phyloP scores from a whole-genome alignment of 2,888 invertebrate genomes.

The Dolichomitus sp. region DNA sequence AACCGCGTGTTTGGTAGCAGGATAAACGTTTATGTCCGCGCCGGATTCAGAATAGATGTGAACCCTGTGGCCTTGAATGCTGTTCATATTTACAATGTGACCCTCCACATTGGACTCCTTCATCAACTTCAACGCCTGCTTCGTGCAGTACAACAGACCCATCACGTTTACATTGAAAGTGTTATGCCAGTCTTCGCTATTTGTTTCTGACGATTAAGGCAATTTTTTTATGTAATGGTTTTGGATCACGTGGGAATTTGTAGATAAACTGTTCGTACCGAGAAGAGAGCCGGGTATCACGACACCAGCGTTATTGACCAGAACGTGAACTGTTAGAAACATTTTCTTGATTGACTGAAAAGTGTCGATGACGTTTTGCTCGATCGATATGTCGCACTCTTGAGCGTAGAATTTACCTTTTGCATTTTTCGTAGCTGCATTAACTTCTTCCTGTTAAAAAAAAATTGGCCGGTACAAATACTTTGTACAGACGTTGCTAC shows the following conservation, averaged over 20 bases:
- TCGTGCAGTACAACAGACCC: slow-evolving; percentile 77
- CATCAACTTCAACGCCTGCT: slow-evolving; percentile 75
- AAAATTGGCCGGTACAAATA: background rate
- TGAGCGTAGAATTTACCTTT: slow-evolving; percentile 80
- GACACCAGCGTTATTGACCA: slow-evolving; percentile 85
- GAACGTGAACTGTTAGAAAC: slow-evolving; percentile 81
- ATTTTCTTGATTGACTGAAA: slow-evolving; percentile 81
- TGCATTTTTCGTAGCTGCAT: slow-evolving; percentile 55
- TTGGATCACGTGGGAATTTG: too few relatives aligned
- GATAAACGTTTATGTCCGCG: slow-evolving; percentile 87
- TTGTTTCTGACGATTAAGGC: slow-evolving; percentile 63
- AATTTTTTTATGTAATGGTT: background rate
- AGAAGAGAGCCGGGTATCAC: slow-evolving; percentile 68
- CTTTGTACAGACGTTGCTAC: too few relatives aligned
- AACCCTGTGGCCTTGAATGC: slow-evolving; percentile 85
- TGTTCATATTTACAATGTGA: slow-evolving; percentile 76
- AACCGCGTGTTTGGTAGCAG: slow-evolving; percentile 88
- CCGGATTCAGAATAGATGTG: too few relatives aligned
- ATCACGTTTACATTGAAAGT: slow-evolving; percentile 76
- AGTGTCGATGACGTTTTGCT: slow-evolving; percentile 78
- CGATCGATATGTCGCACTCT: slow-evolving; percentile 82
- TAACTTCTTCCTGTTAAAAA: slow-evolving; percentile 60
- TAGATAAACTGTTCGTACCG: slow-evolving; percentile 58
- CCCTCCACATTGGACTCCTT: slow-evolving; percentile 73
- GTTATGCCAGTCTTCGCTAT: slow-evolving; percentile 66